Conservation (phyloP, 2,113 vertebrate species). For the Hippocampus guttulatus region DNA sequence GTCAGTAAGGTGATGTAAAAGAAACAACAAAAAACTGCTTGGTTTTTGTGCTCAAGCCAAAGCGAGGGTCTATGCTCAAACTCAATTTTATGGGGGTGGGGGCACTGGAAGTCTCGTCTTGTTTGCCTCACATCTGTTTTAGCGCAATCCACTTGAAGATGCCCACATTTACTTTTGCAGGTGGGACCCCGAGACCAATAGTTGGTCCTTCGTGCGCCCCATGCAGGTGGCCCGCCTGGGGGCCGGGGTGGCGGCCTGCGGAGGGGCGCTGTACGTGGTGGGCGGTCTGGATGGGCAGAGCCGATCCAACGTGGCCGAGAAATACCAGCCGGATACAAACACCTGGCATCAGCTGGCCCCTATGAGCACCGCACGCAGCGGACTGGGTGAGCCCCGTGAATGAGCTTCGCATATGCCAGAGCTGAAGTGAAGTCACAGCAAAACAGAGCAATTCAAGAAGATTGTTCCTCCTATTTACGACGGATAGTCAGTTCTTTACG, state of each 20-base stretch:
- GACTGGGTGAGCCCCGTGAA: constrained; percentile 66
- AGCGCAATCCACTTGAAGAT: neutral
- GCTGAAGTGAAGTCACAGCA: neutral
- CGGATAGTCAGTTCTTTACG: too few relatives aligned
- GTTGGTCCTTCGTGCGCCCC: constrained; percentile 71
- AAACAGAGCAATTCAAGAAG: too few relatives aligned
- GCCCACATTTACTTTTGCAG: constrained; percentile 44
- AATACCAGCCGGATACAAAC: constrained; percentile 75
- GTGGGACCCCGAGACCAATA: constrained; percentile 76
- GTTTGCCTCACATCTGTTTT: neutral
- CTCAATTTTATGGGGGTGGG: too few relatives aligned
- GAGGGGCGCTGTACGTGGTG: constrained; percentile 73
- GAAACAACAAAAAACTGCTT: too few relatives aligned
- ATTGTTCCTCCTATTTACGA: too few relatives aligned
- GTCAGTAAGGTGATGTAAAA: too few relatives aligned
- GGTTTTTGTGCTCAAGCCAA: too few relatives aligned
- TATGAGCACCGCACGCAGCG: constrained; percentile 73
- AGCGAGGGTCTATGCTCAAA: too few relatives aligned
- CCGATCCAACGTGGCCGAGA: constrained; percentile 73
- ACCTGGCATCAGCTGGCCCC: constrained; percentile 71
- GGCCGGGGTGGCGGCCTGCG: constrained; percentile 68
- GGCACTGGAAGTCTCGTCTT: neutral
- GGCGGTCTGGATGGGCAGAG: constrained; percentile 76
- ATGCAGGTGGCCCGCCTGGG: constrained; percentile 76
- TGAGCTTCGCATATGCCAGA: neutral